Base-by-base conservation (phyloP, 1,140 invertebrate species). In the Nautilus pompilius region DNA sequence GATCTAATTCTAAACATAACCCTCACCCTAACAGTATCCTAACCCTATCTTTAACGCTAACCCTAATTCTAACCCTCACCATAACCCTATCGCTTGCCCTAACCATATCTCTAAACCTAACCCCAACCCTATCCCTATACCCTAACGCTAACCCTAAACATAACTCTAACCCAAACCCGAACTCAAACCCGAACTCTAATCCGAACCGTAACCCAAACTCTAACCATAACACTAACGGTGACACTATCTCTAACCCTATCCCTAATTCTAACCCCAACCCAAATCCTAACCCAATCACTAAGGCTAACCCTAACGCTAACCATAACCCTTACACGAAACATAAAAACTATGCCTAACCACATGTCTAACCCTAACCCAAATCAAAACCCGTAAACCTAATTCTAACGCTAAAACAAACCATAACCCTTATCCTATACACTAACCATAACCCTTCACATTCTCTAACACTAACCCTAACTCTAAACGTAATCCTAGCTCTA, bases 391-490 rank as follows among this genome's bases (percentile, higher is more conserved):
- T 26, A 20, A 53, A 1, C 26, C 49, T 53, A 53, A 53, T 13
- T 22, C 49, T 53, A 53, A 53, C 49, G 0, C 36, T 41, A 41
- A 41, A 0, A 0, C 36, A 17, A 53, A 1, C 49, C 49, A 13
- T 53, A 53, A 53, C 49, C 2, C 49, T 26, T 17, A 53, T 22
- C 1, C n/a, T 1, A 53, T 17, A 13, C 49, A 13, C n/a, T n/a
- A n/a, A n/a, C n/a, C n/a, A n/a, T 53, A 53, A 53, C 49, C 8
- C 49, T 53, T n/a, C n/a, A n/a, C n/a, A n/a, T 20, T 17, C 49
- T 22, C 49, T 53, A 2, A 53, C 13, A 13, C 1, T 53, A 53
- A 53, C n/a, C 1, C 49, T 53, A 53, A 53, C 49, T 22, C 49
- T 53, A 1, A 53, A 1, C 2, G 1, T 1, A 53, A 53, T 13